phyloP scores from a whole-genome alignment of 2,797 vertebrate genomes.

The Agapornis canus region DNA sequence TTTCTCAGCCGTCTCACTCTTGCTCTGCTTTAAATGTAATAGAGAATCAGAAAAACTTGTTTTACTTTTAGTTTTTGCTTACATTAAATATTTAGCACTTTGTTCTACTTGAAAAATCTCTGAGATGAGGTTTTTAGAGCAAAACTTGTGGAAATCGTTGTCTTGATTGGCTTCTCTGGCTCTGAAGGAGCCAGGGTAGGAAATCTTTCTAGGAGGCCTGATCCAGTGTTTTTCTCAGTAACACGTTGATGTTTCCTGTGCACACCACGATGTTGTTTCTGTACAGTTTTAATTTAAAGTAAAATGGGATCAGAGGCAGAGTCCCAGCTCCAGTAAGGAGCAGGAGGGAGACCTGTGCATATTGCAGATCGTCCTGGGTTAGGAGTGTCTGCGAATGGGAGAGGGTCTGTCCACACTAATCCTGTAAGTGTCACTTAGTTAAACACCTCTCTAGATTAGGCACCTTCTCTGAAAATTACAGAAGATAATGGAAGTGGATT shows the following conservation, averaged over 20 bases:
- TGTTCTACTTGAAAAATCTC: slow-evolving; percentile 57
- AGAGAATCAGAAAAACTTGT: slow-evolving; percentile 15
- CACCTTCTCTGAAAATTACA: not conserved
- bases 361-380: not conserved
- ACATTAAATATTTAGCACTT: slow-evolving; percentile 56
- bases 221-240: not conserved
- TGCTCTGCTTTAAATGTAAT: slow-evolving; percentile 48
- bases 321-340: not conserved
- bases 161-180: slow-evolving; percentile 2
- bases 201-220: not conserved
- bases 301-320: rapidly evolving
- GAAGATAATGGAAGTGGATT: not conserved
- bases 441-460: not conserved
- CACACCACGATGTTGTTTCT: rapidly evolving
- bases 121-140: slow-evolving; percentile 37
- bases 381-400: not conserved
- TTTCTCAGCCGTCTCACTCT: slow-evolving; percentile 57
- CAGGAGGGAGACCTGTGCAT: not conserved
- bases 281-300: not conserved
- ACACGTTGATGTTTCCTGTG: rapidly evolving
- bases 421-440: rapidly evolving
- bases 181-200: not conserved
- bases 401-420: rapidly evolving
- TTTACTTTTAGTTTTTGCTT: slow-evolving; percentile 45
- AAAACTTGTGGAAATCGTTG: slow-evolving; percentile 1